phyloP scores from a whole-genome alignment of 2,113 vertebrate genomes.

The Setophaga kirtlandii region DNA sequence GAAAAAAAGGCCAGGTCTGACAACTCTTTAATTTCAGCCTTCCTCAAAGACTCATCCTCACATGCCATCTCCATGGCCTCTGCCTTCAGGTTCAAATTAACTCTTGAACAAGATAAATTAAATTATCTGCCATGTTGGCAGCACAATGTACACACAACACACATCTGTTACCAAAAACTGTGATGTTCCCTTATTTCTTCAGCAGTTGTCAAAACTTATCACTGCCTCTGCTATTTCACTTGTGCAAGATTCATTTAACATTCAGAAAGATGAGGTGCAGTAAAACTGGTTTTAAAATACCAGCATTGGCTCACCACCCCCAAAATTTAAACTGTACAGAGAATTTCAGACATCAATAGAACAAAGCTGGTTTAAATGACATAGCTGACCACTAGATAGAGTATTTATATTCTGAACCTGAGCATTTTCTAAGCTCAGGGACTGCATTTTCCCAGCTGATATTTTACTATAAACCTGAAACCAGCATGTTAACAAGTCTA shows the following conservation, averaged over 20 bases:
- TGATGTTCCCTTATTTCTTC: background rate
- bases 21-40: background rate
- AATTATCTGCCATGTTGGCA: background rate
- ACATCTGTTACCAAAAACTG: background rate
- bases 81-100: background rate
- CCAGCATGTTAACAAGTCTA: conserved; percentile 30
- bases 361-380: background rate
- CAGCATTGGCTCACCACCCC: background rate
- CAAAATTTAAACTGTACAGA: background rate
- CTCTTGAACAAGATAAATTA: background rate
- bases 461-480: background rate
- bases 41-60: background rate
- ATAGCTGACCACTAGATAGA: background rate
- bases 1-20: background rate
- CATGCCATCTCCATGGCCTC: fast-evolving
- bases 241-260: background rate
- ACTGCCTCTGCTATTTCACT: background rate
- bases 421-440: background rate
- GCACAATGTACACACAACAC: background rate
- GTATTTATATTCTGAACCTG: background rate
- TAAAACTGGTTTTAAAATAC: background rate
- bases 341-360: background rate
- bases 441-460: background rate
- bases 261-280: background rate
- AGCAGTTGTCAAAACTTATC: background rate